A percentile compares a stretch with the other conserved stretches of the same genome.
phyloP scores from a whole-genome alignment of 2,113 vertebrate genomes.

The Zeus faber region DNA sequence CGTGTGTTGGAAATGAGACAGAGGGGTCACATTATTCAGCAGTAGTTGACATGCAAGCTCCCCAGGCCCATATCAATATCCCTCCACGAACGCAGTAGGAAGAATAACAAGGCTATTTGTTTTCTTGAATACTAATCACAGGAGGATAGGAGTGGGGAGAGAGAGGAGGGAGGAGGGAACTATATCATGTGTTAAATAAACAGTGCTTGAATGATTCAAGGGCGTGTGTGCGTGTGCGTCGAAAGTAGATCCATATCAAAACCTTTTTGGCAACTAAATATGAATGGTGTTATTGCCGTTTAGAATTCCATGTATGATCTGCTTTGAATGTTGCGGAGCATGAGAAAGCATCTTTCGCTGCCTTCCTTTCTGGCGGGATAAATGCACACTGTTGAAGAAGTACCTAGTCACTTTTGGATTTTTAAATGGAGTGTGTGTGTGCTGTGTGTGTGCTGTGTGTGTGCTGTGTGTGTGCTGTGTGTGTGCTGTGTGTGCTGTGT shows the following conservation, averaged over 20 bases:
- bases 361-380: too few relatives aligned
- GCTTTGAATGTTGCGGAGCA: too few relatives aligned
- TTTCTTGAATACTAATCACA: conserved; percentile 45
- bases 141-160: conserved; percentile 15
- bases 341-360: too few relatives aligned
- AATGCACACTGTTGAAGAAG: too few relatives aligned
- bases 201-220: neutral
- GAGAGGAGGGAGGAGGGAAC: neutral
- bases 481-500: neutral
- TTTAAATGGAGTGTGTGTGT: neutral
- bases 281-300: too few relatives aligned
- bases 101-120: conserved; percentile 54
- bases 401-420: too few relatives aligned
- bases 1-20: conserved; percentile 44
- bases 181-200: too few relatives aligned
- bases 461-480: conserved; percentile 4
- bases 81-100: conserved; percentile 27
- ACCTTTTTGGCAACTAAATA: too few relatives aligned
- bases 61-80: conserved; percentile 57
- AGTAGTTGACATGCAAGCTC: conserved; percentile 47
- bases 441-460: neutral
- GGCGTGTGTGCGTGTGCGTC: neutral
- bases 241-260: too few relatives aligned
- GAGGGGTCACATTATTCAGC: conserved; percentile 55
- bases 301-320: too few relatives aligned